A percentile compares a stretch with the other conserved stretches of the same genome.
These are phyloP conservation scores for Achroia grisella DNA, from an alignment of 1,140 invertebrate species.

Conservation along the genomic window DNA sequence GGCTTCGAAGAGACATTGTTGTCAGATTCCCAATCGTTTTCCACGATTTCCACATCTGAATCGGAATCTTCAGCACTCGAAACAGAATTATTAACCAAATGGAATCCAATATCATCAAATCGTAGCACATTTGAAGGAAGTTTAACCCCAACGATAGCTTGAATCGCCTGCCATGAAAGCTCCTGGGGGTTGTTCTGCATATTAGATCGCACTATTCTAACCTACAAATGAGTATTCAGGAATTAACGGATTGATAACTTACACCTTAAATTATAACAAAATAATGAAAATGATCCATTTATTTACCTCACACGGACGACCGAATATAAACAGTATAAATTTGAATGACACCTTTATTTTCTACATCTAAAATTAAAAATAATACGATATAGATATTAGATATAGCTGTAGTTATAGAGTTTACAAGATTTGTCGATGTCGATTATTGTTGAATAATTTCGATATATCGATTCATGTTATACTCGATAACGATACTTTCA, in stretches of 20 bases:
- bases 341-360: slow-evolving; percentile 66
- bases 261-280: slow-evolving; percentile 9
- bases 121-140: slow-evolving; percentile 69
- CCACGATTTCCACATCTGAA: slow-evolving; percentile 72
- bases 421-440: too few species aligned
- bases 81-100: slow-evolving; percentile 59
- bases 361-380: slow-evolving; percentile 76
- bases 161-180: slow-evolving; percentile 74
- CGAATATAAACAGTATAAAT: slow-evolving; percentile 49
- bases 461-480: too few species aligned
- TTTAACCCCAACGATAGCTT: slow-evolving; percentile 73
- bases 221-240: slow-evolving; percentile 69
- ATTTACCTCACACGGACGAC: slow-evolving; percentile 63
- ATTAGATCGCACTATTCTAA: slow-evolving; percentile 73
- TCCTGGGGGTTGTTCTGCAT: slow-evolving; percentile 74
- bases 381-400: slow-evolving; percentile 65
- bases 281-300: slow-evolving; percentile 30
- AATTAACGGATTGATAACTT: slow-evolving; percentile 36
- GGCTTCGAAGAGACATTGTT: slow-evolving; percentile 61
- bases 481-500: too few species aligned
- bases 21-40: slow-evolving; percentile 70
- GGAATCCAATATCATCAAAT: slow-evolving; percentile 71
- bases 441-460: too few species aligned
- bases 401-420: slow-evolving; percentile 21
- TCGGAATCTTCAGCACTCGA: slow-evolving; percentile 66